phyloP scores from a whole-genome alignment of 2,113 vertebrate species.

The Phyllostomus discolor region DNA sequence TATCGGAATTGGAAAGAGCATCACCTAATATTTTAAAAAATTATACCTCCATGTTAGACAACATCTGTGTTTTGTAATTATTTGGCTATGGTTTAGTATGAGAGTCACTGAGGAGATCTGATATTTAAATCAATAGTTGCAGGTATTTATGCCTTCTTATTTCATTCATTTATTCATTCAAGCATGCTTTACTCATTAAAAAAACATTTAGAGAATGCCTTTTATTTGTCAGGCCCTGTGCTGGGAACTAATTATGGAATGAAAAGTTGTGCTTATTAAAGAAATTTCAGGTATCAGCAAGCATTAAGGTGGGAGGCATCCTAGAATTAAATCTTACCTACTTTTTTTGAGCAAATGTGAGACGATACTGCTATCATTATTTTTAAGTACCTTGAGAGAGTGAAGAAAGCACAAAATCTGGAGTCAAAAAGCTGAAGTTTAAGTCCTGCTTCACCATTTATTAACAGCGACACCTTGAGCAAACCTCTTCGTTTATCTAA shows the following conservation, averaged over 20 bases:
- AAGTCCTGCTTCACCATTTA: not conserved
- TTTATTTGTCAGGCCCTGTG: conserved; percentile 5
- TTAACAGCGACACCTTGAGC: not conserved
- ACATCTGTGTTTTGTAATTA: not conserved
- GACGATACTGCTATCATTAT: not conserved
- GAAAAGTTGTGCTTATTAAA: conserved; percentile 9
- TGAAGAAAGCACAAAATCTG: not conserved
- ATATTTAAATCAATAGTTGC: not conserved
- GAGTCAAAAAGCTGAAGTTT: not conserved
- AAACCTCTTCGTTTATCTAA: not conserved
- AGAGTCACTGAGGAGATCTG: not conserved
- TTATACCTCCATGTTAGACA: not conserved
- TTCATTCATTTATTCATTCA: conserved; percentile 28
- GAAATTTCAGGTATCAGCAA: not conserved
- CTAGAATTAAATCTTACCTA: not conserved
- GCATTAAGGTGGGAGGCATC: not conserved
- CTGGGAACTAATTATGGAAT: conserved; percentile 10
- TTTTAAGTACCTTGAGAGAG: not conserved
- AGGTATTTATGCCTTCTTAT: not conserved
- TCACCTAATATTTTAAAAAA: not conserved
- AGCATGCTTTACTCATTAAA: not conserved
- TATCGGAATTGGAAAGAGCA: not conserved
- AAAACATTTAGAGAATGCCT: not conserved
- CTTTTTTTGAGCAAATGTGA: not conserved
- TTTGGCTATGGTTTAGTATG: not conserved